Conservation (phyloP, 2,888 invertebrate species). For the Tubulanus polymorphus region DNA sequence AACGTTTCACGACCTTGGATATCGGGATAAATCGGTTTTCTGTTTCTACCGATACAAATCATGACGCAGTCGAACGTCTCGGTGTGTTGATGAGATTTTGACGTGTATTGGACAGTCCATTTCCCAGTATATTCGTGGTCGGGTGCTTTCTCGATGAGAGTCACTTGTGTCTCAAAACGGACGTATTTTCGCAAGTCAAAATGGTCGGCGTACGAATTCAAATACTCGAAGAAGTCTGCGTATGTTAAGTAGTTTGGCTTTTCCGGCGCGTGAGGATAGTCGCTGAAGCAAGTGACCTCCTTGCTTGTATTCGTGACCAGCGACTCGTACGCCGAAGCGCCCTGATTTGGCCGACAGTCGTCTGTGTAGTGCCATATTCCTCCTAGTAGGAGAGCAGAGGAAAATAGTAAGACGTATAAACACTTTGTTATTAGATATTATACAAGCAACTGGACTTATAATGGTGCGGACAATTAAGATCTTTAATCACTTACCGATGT, state of each 20-base stretch:
- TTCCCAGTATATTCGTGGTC: conserved; percentile 1
- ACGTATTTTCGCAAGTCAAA: conserved; percentile 25
- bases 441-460: background rate
- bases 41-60: conserved; percentile 12
- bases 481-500: conserved; percentile 14
- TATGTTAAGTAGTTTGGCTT: conserved; percentile 12
- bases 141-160: background rate
- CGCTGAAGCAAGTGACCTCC: conserved; percentile 49
- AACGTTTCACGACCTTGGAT: conserved; percentile 9
- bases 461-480: no score
- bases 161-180: conserved; percentile 4
- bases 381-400: conserved; percentile 2
- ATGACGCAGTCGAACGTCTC: conserved; percentile 11
- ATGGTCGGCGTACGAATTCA: conserved; percentile 27
- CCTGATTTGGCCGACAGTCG: conserved; percentile 4
- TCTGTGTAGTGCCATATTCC: conserved; percentile 10
- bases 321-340: conserved; percentile 39
- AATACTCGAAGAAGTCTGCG: conserved; percentile 12
- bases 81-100: background rate
- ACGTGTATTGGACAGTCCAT: conserved; percentile 8
- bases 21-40: conserved; percentile 10
- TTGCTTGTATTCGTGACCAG: conserved; percentile 54
- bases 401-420: background rate
- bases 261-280: conserved; percentile 17
- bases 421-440: background rate